Evolutionary conservation across 1,140 invertebrate genomes (phyloP), one percentile per base, ranked within the genome.

Genomic region (Frieseomelitta varia): DNA sequence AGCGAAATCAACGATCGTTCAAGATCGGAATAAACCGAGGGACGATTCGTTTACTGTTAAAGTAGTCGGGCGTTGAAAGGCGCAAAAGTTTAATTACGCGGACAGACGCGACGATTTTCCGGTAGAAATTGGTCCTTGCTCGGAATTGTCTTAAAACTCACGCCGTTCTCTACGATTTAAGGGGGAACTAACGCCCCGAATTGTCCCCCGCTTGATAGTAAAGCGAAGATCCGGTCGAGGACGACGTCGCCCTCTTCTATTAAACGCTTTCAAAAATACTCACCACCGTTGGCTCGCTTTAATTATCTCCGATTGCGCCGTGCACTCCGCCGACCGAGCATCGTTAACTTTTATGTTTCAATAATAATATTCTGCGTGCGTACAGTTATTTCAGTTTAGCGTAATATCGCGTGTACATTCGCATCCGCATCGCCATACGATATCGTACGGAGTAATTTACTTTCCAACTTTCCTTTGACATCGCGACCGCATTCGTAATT

Each of bases 221-320:
- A 10, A 55, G 1, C 39, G 12, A 15, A 17, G n/a, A 47, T 24
- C 39, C 39, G 39, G 39, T 10, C 79, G 17, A 21, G n/a, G 14
- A 47, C 63, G 63, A 27, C n/a, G 55, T 56, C 53, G 76, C 72
- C 69, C 65, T 55, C 76, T 11, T 53, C 51, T 24, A 47, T 79
- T 73, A 72, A 84, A 56, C 58, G 39, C 69, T 30, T 61, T 73
- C 58, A 58, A 73, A 84, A 84, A 84, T 47, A 69, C 56, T 79
- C 76, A 30, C 27, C 27, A 67, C n/a, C 65, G 67, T 24, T 27
- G 68, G 19, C 47, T 79, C 39, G 82, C 34, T 73, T 84, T 73
- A 80, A 84, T 84, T 84, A 71, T 73, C 68, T 77, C 34, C 27
- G 69, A 72, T 84, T 72, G 67, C 55, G 69, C 27, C 58, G 68